These are phyloP conservation scores for Pachyseris speciosa DNA, from an alignment of 64 coral and sea anemone species.

Conservation along the genomic window DNA sequence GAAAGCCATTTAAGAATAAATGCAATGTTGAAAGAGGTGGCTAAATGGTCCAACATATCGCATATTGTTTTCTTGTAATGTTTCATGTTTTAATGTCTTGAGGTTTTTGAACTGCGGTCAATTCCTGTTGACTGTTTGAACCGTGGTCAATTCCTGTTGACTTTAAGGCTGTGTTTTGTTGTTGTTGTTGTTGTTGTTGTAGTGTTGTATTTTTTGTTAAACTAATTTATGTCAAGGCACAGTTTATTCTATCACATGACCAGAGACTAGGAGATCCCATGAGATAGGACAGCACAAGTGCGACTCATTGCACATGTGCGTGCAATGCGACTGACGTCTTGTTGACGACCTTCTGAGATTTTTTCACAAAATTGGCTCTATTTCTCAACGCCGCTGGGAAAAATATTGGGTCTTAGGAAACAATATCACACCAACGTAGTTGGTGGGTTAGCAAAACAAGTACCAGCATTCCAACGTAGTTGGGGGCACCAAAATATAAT, in stretches of 20 bases:
- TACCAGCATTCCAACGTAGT: slow-evolving; percentile 22
- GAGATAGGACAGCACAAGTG: slow-evolving; percentile 26
- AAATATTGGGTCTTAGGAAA: neutral
- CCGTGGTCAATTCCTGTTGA: too few relatives aligned
- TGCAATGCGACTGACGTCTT: neutral
- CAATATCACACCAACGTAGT: slow-evolving; percentile 40
- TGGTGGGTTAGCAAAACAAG: slow-evolving; percentile 5
- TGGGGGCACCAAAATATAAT: neutral
- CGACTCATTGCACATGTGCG: slow-evolving; percentile 27
- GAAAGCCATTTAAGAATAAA: too few relatives aligned
- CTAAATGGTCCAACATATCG: too few relatives aligned
- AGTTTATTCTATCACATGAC: slow-evolving; percentile 19
- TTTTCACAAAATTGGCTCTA: neutral
- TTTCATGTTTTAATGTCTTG: too few relatives aligned
- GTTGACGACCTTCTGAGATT: neutral
- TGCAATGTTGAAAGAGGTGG: too few relatives aligned
- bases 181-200: too few relatives aligned
- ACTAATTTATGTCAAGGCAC: too few relatives aligned
- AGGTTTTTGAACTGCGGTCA: too few relatives aligned
- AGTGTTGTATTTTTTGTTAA: too few relatives aligned
- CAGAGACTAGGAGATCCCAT: slow-evolving; percentile 19
- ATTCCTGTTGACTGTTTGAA: too few relatives aligned
- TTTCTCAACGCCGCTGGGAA: slow-evolving; percentile 35
- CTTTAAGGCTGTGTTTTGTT: too few relatives aligned
- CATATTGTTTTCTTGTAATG: too few relatives aligned